Evolutionary conservation across 92 coral and sea anemone genomes (phyloP), one percentile per base, ranked within the genome.

Genomic region (Zoanthus gigantus): DNA sequence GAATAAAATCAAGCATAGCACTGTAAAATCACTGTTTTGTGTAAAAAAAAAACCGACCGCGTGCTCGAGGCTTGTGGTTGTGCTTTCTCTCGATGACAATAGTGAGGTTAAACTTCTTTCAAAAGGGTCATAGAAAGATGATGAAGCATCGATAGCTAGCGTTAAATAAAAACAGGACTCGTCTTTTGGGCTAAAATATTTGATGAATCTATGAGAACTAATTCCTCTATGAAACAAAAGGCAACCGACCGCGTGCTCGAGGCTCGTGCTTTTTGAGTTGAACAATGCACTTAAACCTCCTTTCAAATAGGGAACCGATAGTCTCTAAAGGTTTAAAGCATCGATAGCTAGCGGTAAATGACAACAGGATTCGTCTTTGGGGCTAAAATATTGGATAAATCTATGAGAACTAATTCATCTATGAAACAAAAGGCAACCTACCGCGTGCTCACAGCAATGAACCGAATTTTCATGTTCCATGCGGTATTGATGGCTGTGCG

Each of bases 1-100:
- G 9, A 29, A 31, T 29, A 71, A 29, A 29, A 29, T 83, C 87
- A 57, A 71, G 18, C 75, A 37, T 11, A 71, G n/a, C 75, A 71
- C 37, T 29, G 46, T 29, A 37, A 29, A 71, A 71, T 71, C 14
- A 71, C 12, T 71, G 75, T 71, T 71, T 71, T 29, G 75, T 71
- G 75, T 71, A 11, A 71, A 71, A 29, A 5, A 37, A 5, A 29
- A 71, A 71, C 75, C 75, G 46, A 71, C 75, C 75, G 9, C n/a
- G 75, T 71, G 75, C 75, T 29, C 46, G 34, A 37, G 18, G 34
- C 34, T 71, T 29, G 75, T 53, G 60, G 60, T 53, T 53, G 60
- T 53, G 60, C 60, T 53, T 8, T 53, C 60, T 53, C 60, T 53
- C 11, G 60, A 53, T 53, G 60, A 53, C 60, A 53, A 53, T 53